Evolutionary conservation across 2,113 vertebrate species (phyloP).

Genomic region (Podocnemis expansa): DNA sequence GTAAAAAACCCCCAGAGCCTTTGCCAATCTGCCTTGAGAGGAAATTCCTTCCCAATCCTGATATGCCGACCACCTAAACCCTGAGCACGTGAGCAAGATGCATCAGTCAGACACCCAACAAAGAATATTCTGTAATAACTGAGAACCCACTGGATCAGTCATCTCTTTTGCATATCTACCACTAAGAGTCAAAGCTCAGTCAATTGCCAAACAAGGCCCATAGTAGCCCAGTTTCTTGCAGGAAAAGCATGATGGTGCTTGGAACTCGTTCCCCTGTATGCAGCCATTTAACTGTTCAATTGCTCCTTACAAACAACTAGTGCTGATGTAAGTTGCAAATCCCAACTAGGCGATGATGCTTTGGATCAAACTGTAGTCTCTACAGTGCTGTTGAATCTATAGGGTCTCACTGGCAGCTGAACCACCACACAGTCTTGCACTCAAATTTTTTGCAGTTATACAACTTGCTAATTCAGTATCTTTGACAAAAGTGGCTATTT

Average conservation of each 20-base stretch:
- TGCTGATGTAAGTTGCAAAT: background rate
- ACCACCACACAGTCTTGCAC: background rate
- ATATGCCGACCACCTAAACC: too few relatives aligned
- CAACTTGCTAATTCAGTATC: background rate
- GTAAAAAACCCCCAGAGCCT: too few relatives aligned
- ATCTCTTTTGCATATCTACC: too few relatives aligned
- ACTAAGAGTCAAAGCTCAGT: too few relatives aligned
- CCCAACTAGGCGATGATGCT: background rate
- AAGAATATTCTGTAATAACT: too few relatives aligned
- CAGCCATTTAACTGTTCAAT: background rate
- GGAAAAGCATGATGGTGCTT: background rate
- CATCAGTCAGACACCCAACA: too few relatives aligned
- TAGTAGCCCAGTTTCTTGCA: background rate
- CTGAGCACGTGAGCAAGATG: too few relatives aligned
- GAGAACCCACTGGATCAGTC: too few relatives aligned
- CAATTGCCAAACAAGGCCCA: too few relatives aligned
- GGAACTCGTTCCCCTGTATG: background rate
- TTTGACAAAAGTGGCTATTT: background rate
- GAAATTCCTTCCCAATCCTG: too few relatives aligned
- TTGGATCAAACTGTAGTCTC: background rate
- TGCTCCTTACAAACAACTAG: constrained; percentile 18
- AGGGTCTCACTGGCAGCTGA: background rate
- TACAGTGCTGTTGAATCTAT: background rate
- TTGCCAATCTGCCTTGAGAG: too few relatives aligned
- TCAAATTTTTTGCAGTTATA: background rate